These are phyloP conservation scores for Parauchenoglanis punctatus DNA, from an alignment of 2,797 vertebrate species.

Conservation along the genomic window DNA sequence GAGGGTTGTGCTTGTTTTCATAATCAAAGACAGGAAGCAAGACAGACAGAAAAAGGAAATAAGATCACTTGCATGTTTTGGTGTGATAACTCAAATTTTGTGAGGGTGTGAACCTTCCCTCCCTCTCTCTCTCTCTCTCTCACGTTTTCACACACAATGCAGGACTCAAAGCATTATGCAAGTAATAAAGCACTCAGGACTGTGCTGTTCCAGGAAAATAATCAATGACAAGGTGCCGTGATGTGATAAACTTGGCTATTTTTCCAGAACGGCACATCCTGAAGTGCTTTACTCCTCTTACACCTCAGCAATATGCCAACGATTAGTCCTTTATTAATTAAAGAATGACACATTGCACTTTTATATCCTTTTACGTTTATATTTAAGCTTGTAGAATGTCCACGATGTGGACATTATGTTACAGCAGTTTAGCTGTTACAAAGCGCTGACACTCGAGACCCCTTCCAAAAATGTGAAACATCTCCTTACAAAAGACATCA, in stretches of 20 bases:
- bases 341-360: background rate
- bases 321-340: background rate
- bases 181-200: background rate
- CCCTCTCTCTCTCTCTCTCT: background rate
- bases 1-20: conserved; percentile 20
- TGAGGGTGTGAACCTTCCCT: background rate
- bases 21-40: conserved; percentile 21
- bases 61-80: conserved; percentile 1
- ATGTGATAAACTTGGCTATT: background rate
- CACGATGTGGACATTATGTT: background rate
- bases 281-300: background rate
- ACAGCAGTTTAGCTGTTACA: background rate
- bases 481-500: background rate
- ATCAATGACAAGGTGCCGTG: background rate
- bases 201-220: background rate
- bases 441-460: background rate
- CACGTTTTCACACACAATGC: background rate
- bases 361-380: background rate
- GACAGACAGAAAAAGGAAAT: conserved; percentile 34
- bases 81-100: background rate
- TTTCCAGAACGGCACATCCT: background rate
- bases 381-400: background rate
- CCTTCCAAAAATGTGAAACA: background rate
- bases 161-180: background rate
- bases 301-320: background rate